Conservation (phyloP, 2,888 invertebrate species). For the Dromius quadrimaculatus region DNA sequence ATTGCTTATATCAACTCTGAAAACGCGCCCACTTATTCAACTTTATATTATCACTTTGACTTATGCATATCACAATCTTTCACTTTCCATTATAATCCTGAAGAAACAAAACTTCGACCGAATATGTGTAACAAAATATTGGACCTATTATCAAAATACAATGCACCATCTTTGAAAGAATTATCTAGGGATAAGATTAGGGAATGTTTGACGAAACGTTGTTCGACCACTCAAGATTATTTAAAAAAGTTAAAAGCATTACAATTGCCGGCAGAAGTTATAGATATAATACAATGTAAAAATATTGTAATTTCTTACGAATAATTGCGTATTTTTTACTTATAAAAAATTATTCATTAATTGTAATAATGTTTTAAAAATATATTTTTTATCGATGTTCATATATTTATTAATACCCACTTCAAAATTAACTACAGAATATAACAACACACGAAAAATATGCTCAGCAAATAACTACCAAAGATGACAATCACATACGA, state of each 20-base stretch:
- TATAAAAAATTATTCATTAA: too few species aligned
- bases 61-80: constrained; percentile 3
- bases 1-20: constrained; percentile 5
- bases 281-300: constrained; percentile 29
- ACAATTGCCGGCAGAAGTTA: constrained; percentile 16
- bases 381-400: too few species aligned
- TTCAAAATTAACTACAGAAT: too few species aligned
- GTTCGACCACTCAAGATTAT: constrained; percentile 14
- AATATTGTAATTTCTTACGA: background rate
- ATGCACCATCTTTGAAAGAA: constrained; percentile 26
- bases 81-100: constrained; percentile 2
- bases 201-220: background rate
- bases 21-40: background rate
- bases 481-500: too few species aligned
- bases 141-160: constrained; percentile 1
- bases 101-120: background rate
- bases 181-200: constrained; percentile 27
- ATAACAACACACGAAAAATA: too few species aligned
- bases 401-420: too few species aligned
- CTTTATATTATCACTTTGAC: constrained; percentile 10
- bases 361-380: too few species aligned
- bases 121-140: constrained; percentile 31
- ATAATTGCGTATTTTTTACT: too few species aligned
- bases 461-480: too few species aligned
- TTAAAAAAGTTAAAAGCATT: constrained; percentile 11